phyloP scores from a whole-genome alignment of 2,113 vertebrate species.

The Nerophis lumbriciformis region DNA sequence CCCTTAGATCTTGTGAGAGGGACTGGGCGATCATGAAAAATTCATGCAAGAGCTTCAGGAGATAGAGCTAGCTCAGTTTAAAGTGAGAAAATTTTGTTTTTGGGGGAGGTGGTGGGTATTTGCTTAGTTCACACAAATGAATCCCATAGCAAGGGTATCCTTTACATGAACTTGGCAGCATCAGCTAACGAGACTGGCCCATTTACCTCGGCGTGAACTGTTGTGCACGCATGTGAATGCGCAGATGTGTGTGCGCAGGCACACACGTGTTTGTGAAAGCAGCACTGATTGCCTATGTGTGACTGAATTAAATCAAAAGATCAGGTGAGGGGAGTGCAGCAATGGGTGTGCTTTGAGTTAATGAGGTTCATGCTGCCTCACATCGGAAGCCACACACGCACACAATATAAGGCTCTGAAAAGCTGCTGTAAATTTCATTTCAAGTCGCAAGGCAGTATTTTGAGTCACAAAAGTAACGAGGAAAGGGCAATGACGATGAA shows the following conservation, averaged over 20 bases:
- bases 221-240: not conserved
- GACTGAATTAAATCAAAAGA: conserved; percentile 46
- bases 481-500: not conserved
- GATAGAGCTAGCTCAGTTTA: conserved; percentile 10
- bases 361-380: conserved; percentile 51
- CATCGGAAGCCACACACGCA: conserved; percentile 7
- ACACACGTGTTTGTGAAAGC: conserved; percentile 4
- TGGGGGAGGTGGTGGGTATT: conserved; percentile 1
- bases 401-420: conserved; percentile 5
- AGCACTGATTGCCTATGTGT: conserved; percentile 39
- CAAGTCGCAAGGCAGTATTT: not conserved
- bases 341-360: conserved; percentile 17
- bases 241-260: conserved; percentile 16
- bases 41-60: conserved; percentile 10
- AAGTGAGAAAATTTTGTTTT: conserved; percentile 36
- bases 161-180: conserved; percentile 47
- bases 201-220: conserved; percentile 40
- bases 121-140: conserved; percentile 29
- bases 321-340: conserved; percentile 9
- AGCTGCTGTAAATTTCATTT: conserved; percentile 10
- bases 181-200: conserved; percentile 47
- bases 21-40: conserved; percentile 8
- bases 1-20: conserved; percentile 25
- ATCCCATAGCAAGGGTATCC: conserved; percentile 52
- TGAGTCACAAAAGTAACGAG: conserved; percentile 7